Evolutionary conservation across 92 coral and sea anemone genomes (phyloP).

Genomic region (Epizoanthus ramosus): DNA sequence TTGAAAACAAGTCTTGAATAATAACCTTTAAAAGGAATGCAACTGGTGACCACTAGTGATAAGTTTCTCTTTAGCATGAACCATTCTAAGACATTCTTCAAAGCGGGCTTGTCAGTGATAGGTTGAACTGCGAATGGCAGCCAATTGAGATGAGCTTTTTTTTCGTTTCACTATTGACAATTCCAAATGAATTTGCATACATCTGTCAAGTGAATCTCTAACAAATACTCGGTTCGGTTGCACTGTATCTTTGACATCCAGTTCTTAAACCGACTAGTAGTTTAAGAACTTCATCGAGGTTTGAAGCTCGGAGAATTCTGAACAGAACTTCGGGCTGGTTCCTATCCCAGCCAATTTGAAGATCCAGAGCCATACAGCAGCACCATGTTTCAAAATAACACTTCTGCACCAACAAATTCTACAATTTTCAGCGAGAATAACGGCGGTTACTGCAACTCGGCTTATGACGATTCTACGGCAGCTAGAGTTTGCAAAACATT

Average conservation of each 20-base stretch:
- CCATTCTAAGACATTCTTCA: neutral
- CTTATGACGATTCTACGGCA: conserved; percentile 5
- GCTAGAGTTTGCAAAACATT: conserved; percentile 31
- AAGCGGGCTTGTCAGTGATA: neutral
- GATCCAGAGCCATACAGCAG: neutral
- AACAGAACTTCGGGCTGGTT: neutral
- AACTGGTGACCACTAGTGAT: neutral
- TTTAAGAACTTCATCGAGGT: neutral
- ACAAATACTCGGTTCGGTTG: conserved; percentile 8
- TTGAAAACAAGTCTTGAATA: neutral
- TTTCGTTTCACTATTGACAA: neutral
- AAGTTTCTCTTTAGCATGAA: neutral
- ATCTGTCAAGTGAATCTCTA: conserved; percentile 16
- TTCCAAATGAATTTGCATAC: conserved; percentile 24
- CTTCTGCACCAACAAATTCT: neutral
- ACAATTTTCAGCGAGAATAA: conserved; percentile 1
- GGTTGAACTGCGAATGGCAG: neutral
- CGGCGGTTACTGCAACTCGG: neutral
- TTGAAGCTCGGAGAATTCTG: too few relatives aligned
- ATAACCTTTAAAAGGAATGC: neutral
- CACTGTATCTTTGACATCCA: conserved; percentile 17
- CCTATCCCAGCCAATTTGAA: neutral
- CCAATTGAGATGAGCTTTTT: neutral
- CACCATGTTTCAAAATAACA: neutral
- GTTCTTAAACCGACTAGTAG: conserved; percentile 9